Base-by-base conservation (phyloP, 2,797 vertebrate species). In the Crocidura indochinensis region DNA sequence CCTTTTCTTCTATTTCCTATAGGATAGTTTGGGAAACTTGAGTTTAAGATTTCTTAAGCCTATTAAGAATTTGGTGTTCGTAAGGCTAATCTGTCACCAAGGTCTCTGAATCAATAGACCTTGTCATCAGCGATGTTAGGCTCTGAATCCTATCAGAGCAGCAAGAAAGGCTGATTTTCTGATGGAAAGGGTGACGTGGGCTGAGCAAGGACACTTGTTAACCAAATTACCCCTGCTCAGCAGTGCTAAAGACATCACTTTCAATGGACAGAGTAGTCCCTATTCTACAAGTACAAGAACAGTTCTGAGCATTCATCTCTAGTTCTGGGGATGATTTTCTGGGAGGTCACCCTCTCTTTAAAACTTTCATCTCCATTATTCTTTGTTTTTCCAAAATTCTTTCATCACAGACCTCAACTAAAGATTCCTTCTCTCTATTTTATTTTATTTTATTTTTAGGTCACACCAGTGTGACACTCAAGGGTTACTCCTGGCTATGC, bases 211-310 rank as follows among this genome's bases (percentile, higher is more conserved):
- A 20, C 4, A 10, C 7, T 81, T 29, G 47, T 14, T 65, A 78
- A 29, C 38, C 60, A 46, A 12, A 27, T 51, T 2, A 2, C 31
- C 8, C 81, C 5, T 31, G 44, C 27, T 8, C 0, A 12, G 75
- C 14, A 90, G 49, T 69, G 87, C 5, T 74, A 51, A 74, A 84
- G 38, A 5, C 29, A 20, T 69, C 53, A 38, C 26, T 92, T 90
- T 74, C 73, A 80, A 29, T 71, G 29, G 46, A 60, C 1, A 10
- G 0, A 2, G 4, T 15, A 3, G 5, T 44, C 27, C 81, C 19
- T 47, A 75, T 49, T 68, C 12, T 29, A 14, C 17, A 62, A 76
- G 31, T n/a, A 14, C 17, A 67, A 82, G 44, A 19, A 3, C 6
- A 75, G 10, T 2, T 31, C 29, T 46, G 53, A 51, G 60, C 6